phyloP scores from a whole-genome alignment of 2,888 invertebrate species.

The Cactoblastis cactorum region DNA sequence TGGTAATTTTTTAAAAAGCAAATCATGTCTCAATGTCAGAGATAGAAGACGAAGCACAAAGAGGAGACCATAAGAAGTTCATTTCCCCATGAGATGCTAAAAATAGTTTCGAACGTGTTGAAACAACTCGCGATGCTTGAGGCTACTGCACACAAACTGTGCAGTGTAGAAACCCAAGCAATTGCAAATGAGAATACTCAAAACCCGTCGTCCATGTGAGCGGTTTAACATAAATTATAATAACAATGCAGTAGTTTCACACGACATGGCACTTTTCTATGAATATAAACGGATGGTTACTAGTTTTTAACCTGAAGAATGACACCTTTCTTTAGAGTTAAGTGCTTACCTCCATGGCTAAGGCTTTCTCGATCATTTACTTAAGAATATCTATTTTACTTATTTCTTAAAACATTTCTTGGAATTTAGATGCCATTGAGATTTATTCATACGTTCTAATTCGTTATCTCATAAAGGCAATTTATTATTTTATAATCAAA shows the following conservation, averaged over 20 bases:
- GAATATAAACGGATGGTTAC: constrained; percentile 27
- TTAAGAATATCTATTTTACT: background rate
- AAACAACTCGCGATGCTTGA: background rate
- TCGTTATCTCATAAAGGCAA: too few species aligned
- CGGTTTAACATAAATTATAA: constrained; percentile 57
- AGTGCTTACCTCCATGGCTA: background rate
- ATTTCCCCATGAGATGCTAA: background rate
- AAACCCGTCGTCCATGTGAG: constrained; percentile 28
- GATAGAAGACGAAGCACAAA: background rate
- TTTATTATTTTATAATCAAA: background rate
- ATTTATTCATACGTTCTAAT: too few species aligned
- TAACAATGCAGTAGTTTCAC: constrained; percentile 36
- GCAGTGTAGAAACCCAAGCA: constrained; percentile 1
- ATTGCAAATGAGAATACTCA: constrained; percentile 32
- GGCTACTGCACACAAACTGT: constrained; percentile 1
- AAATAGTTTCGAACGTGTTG: background rate
- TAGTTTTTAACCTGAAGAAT: constrained; percentile 10
- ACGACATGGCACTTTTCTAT: constrained; percentile 25
- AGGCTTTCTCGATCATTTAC: background rate
- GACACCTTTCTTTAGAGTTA: constrained; percentile 3
- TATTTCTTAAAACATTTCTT: background rate
- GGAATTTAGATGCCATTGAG: too few species aligned
- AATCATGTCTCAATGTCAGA: background rate
- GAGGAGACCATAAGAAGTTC: background rate
- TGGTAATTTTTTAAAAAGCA: background rate